phyloP scores from a whole-genome alignment of 2,888 invertebrate genomes.

The Acleris emargana region DNA sequence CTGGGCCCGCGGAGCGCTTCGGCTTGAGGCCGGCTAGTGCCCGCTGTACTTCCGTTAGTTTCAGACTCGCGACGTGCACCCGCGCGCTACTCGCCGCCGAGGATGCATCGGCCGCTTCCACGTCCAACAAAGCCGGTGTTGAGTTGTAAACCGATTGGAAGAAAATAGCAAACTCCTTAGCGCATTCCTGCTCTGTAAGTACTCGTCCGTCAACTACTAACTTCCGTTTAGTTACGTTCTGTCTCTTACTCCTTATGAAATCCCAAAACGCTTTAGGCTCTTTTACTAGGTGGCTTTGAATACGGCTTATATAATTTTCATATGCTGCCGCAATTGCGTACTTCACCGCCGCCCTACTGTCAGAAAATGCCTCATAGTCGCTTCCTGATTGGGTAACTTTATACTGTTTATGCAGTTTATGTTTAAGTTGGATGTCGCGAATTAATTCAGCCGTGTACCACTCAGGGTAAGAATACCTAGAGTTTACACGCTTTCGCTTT shows the following conservation, averaged over 20 bases:
- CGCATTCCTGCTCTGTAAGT: conserved; percentile 16
- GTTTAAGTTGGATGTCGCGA: conserved; percentile 8
- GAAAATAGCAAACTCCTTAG: conserved; percentile 23
- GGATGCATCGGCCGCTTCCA: background rate
- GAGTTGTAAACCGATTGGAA: conserved; percentile 27
- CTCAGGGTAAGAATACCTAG: conserved; percentile 15
- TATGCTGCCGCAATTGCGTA: conserved; percentile 14
- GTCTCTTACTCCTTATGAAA: conserved; percentile 17
- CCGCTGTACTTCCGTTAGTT: conserved; percentile 2
- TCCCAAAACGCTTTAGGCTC: conserved; percentile 34
- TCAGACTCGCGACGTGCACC: conserved; percentile 1
- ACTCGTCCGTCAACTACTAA: conserved; percentile 14
- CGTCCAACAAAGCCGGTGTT: conserved; percentile 5
- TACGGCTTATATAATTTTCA: conserved; percentile 2
- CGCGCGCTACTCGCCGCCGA: conserved; percentile 7
- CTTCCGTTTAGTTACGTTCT: background rate
- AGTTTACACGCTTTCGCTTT: conserved; percentile 1
- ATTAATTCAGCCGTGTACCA: conserved; percentile 23
- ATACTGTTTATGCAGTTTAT: conserved; percentile 24
- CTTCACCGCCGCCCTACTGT: conserved; percentile 12
- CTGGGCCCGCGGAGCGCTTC: conserved; percentile 29
- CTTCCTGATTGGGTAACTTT: conserved; percentile 2
- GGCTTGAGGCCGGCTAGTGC: conserved; percentile 20
- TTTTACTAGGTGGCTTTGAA: conserved; percentile 7
- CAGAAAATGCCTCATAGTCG: conserved; percentile 25